Base-by-base conservation (phyloP, 2,797 vertebrate genomes). In the Ateles fusciceps region DNA sequence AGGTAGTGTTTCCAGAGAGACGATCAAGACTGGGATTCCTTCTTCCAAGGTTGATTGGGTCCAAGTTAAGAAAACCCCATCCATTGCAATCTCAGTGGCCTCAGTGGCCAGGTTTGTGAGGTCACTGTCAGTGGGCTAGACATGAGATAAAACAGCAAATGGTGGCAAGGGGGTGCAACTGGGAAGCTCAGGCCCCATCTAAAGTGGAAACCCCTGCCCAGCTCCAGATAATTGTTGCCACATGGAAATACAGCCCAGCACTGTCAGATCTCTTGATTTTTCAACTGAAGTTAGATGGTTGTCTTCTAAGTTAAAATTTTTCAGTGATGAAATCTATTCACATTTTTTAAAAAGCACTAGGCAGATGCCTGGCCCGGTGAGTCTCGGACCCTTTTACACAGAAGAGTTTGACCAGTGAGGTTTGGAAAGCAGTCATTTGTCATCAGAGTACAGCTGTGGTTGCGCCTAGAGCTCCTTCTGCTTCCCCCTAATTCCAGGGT, bases 151-250 rank as follows among this genome's bases (percentile, higher is more conserved):
- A 10, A 39, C 26, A 39, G 44, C 3, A 17, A 15, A 13, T 0
- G 15, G 33, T 1, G 22, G 24, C 6, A 3, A 7, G 5, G 1
- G 14, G 4, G 9, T 19, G 30, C 1, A 28, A 13, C 36, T 4
- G 4, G 15, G 30, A n/a, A 72, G 14, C 33, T 22, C 57, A 1
- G 12, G 19, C 7, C 39, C 36, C 76, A 8, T 13, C 50, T 13
- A 19, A 4, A 36, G 0, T 57, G 59, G 44, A 42, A 12, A 78
- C 22, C 14, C 26, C 4, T 12, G 1, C 5, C 2, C 11, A 5
- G 72, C 30, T 86, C 52, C 55, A 12, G 11, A 14, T 19, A 39
- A 4, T 2, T 0, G 33, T 7, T 5, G 22, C 72, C 42, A 10
- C 2, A 0, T 14, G 30, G 59, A 71, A 59, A 19, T 2, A 26